Percentiles rank a stretch among this genome's conserved stretches.
These are phyloP conservation scores for Phodopus roborovskii DNA, from an alignment of 2,113 vertebrate species.

Conservation along the genomic window DNA sequence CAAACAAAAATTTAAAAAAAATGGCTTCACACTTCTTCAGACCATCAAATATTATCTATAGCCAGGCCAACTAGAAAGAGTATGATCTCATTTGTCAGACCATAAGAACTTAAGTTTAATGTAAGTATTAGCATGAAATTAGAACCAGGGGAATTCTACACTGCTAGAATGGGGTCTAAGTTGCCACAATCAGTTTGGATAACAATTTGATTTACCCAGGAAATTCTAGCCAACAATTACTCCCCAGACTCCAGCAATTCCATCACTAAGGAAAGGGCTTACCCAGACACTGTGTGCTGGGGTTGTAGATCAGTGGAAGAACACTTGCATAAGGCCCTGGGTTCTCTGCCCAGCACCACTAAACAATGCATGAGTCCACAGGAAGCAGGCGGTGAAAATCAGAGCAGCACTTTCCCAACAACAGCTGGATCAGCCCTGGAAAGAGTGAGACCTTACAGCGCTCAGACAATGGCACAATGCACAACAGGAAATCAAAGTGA, in stretches of 20 bases:
- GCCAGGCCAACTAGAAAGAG: neutral
- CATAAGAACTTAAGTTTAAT: neutral
- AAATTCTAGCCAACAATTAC: neutral
- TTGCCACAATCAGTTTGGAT: neutral
- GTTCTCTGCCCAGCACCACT: neutral
- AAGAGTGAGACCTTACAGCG: neutral
- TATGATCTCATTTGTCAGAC: neutral
- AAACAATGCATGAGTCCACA: neutral
- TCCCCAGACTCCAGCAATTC: neutral
- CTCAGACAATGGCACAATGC: neutral
- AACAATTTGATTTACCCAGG: neutral
- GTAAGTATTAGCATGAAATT: neutral
- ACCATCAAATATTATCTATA: neutral
- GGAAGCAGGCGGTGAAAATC: neutral
- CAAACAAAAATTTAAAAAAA: conserved; percentile 31
- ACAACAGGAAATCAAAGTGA: neutral
- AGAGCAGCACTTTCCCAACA: neutral
- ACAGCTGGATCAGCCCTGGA: neutral
- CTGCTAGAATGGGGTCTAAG: neutral
- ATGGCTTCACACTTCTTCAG: neutral
- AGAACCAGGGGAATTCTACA: neutral
- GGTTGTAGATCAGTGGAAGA: neutral
- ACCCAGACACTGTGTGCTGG: neutral
- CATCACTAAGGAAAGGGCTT: neutral
- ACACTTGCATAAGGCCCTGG: neutral